A percentile compares a stretch with the other conserved stretches of the same genome.
Conservation (phyloP, 2,888 invertebrate genomes). For the Sarcophaga rosellei region DNA sequence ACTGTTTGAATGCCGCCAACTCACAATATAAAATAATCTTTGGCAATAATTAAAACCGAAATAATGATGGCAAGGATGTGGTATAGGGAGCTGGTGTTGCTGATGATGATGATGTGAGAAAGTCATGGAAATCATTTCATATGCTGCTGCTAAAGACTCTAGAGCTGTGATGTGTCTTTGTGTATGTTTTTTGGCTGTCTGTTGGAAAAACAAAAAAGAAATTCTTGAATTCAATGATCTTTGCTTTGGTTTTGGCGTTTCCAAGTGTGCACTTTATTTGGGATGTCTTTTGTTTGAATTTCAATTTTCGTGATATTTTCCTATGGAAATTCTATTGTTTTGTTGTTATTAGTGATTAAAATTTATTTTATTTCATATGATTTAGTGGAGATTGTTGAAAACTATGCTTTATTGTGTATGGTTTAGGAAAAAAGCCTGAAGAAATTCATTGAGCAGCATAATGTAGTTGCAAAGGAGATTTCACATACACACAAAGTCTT, state of each 20-base stretch:
- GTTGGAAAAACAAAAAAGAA: background rate
- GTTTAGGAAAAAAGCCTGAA: background rate
- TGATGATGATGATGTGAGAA: background rate
- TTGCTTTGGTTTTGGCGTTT: slow-evolving; percentile 65
- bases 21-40: slow-evolving; percentile 43
- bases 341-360: slow-evolving; percentile 57
- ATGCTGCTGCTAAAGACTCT: slow-evolving; percentile 26
- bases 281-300: slow-evolving; percentile 57
- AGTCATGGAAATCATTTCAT: slow-evolving; percentile 16
- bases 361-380: slow-evolving; percentile 8
- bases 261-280: slow-evolving; percentile 48
- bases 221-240: slow-evolving; percentile 45
- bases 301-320: slow-evolving; percentile 50
- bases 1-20: slow-evolving; percentile 27
- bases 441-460: slow-evolving; percentile 15
- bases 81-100: background rate
- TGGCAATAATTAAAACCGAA: slow-evolving; percentile 51
- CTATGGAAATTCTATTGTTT: slow-evolving; percentile 20
- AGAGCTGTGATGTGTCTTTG: too few relatives aligned
- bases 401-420: background rate
- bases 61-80: background rate
- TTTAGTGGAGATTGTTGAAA: background rate
- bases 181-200: slow-evolving; percentile 41
- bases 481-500: background rate
- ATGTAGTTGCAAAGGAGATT: background rate